Evolutionary conservation across 64 coral and sea anemone species (phyloP).

Genomic region (Actinia tenebrosa): DNA sequence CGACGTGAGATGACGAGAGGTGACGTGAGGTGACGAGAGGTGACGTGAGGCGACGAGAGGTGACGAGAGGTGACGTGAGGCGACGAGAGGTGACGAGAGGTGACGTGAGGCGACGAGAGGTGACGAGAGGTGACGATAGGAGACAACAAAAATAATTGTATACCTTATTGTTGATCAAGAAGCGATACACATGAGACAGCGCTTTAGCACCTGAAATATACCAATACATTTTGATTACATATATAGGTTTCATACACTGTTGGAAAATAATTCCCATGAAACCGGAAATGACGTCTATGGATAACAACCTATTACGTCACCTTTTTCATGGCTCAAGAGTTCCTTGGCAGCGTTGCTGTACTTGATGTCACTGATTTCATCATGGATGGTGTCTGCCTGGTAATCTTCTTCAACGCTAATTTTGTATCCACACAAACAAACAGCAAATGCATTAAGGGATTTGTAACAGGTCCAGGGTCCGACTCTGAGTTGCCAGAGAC

Average conservation of each 20-base stretch:
- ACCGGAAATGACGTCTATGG: neutral
- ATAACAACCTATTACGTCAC: neutral
- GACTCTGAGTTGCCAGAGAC: no score
- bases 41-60: neutral
- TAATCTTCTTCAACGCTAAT: constrained; percentile 45
- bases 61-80: neutral
- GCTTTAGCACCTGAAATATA: constrained; percentile 29
- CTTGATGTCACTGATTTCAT: constrained; percentile 60
- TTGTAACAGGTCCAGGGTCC: no score
- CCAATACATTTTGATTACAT: neutral
- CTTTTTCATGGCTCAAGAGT: constrained; percentile 38
- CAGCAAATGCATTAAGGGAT: neutral
- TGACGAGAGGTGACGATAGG: neutral
- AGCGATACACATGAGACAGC: constrained; percentile 65
- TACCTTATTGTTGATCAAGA: constrained; percentile 69
- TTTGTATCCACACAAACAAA: neutral
- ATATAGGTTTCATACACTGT: no score
- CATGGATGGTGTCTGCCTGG: constrained; percentile 65
- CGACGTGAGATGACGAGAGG: neutral
- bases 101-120: neutral
- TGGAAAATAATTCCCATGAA: neutral
- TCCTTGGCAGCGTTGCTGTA: constrained; percentile 33
- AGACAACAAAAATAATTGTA: no score
- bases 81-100: neutral
- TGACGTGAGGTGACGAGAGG: neutral